Conservation (phyloP, 2,113 vertebrate genomes). For the Lagenorhynchus albirostris region DNA sequence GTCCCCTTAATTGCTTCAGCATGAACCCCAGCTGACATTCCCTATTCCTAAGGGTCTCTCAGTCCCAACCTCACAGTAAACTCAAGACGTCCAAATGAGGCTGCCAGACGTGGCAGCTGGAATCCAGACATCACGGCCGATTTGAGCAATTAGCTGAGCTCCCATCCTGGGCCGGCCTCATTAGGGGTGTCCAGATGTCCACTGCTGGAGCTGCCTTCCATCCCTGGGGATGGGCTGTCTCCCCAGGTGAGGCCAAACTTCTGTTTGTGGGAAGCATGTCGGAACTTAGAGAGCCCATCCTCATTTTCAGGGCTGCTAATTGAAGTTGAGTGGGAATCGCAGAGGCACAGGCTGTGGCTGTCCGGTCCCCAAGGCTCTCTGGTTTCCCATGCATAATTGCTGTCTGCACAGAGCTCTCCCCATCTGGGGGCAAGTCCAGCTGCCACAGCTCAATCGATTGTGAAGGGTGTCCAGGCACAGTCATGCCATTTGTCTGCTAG, state of each 20-base stretch:
- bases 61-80: conserved; percentile 67
- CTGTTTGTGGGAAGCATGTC: conserved; percentile 32
- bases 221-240: conserved; percentile 20
- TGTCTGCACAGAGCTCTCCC: conserved; percentile 72
- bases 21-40: conserved; percentile 65
- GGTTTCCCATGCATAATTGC: conserved; percentile 79
- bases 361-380: conserved; percentile 67
- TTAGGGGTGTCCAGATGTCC: conserved; percentile 74
- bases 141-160: conserved; percentile 72
- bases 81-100: conserved; percentile 63
- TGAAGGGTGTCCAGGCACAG: conserved; percentile 80
- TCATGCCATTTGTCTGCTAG: conserved; percentile 78
- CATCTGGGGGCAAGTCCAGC: conserved; percentile 82
- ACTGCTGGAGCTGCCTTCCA: conserved; percentile 34
- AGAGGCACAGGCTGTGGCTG: background rate
- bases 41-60: conserved; percentile 65
- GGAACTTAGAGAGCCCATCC: background rate
- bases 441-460: conserved; percentile 75
- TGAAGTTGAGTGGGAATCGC: conserved; percentile 44
- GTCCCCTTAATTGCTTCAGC: conserved; percentile 71
- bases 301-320: conserved; percentile 62
- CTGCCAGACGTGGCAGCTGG: conserved; percentile 76
- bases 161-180: conserved; percentile 67
- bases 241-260: conserved; percentile 65
- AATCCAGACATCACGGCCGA: conserved; percentile 70